phyloP scores from a whole-genome alignment of 2,113 vertebrate species.

The Lepisosteus oculatus region DNA sequence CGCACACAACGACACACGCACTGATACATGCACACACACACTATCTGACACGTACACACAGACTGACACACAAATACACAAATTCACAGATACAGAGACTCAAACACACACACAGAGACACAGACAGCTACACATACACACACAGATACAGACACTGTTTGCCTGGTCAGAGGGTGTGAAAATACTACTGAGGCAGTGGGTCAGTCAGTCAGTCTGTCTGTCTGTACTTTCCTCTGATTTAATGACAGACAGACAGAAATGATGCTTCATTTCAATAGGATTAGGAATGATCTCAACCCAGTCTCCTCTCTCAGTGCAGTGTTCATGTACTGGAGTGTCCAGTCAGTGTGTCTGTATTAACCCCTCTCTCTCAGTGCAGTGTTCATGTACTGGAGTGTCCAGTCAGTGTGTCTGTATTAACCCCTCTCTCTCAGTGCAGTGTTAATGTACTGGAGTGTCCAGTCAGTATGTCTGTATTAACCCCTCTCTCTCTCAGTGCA shows the following conservation, averaged over 20 bases:
- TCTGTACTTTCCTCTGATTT: constrained; percentile 59
- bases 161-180: too few species aligned
- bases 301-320: neutral
- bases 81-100: constrained; percentile 28
- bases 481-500: too few species aligned
- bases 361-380: too few species aligned
- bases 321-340: too few species aligned
- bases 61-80: constrained; percentile 58
- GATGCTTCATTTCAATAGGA: constrained; percentile 46
- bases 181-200: constrained; percentile 58
- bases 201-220: constrained; percentile 72
- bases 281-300: neutral
- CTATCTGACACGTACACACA: constrained; percentile 44
- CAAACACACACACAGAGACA: constrained; percentile 27
- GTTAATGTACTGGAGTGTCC: too few species aligned
- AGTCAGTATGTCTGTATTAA: too few species aligned
- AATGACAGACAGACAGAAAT: constrained; percentile 63
- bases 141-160: constrained; percentile 60
- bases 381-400: too few species aligned
- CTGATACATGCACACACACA: constrained; percentile 60
- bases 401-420: neutral
- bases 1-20: constrained; percentile 35
- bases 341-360: constrained; percentile 33
- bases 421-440: too few species aligned
- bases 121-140: too few species aligned